Evolutionary conservation across 2,113 vertebrate genomes (phyloP), one percentile per base, ranked within the genome.

Genomic region (Pseudois nayaur): DNA sequence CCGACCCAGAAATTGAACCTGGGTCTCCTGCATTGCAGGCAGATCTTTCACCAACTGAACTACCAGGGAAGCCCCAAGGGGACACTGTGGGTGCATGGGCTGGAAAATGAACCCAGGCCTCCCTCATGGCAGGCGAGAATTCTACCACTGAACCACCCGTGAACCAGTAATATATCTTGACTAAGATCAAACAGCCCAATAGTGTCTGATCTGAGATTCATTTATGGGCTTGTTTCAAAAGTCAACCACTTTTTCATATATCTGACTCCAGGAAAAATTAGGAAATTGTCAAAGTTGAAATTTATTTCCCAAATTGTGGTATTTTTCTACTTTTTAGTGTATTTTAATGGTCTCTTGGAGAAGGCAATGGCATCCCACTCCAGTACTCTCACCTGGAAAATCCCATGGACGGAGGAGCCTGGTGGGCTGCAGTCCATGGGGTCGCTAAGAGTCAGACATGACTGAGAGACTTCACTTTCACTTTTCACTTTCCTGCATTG

Each of bases 381-480:
- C 60, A 62, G 60, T 62, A 33, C 60, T 62, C 60, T 62, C 6
- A 0, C 60, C 60, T 62, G 29, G 60, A 62, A 62, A 16, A 62
- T 3, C 13, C 60, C 60, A 62, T 8, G 13, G 13, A 62, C 0
- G 13, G 29, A 62, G 29, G 29, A 62, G 60, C 29, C 13, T 62
- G 29, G 29, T 31, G 6, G 60, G 29, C 12, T 62, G 29, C 60
- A 33, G 29, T 62, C 60, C 60, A 33, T 33, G 6, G 60, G 14
- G 29, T 16, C 1, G 0, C 60, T 33, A 62, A 62, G 60, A 62
- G 29, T 33, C 6, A 0, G 57, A 62, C 29, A 62, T 0, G 1
- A 62, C 60, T 62, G 29, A 33, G 2, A 1, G 2, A 60, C 29
- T 60, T 60, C 59, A 31, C 27, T 60, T 60, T 60, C 59, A 31